Conservation (phyloP, 92 coral and sea anemone genomes). For the Zoanthus solanderi region DNA sequence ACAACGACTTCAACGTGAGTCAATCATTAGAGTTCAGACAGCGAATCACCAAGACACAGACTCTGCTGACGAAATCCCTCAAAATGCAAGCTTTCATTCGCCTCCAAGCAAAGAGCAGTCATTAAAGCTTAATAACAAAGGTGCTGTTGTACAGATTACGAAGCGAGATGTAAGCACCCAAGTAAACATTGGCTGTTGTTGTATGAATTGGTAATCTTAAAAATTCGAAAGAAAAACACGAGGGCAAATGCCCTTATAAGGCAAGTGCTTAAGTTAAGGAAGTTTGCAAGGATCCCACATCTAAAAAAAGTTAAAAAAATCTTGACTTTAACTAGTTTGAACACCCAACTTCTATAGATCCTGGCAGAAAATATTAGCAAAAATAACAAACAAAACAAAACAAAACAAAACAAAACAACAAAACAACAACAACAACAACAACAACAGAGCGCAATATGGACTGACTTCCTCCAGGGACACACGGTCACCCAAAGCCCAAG, state of each 20-base stretch:
- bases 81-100: background rate
- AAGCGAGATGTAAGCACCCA: background rate
- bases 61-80: background rate
- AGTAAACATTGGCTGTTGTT: slow-evolving; percentile 6
- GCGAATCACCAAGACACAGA: background rate
- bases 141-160: background rate
- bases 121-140: background rate
- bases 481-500: no score
- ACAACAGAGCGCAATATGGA: no score
- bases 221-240: background rate
- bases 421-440: no score
- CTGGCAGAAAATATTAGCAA: no score
- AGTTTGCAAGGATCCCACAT: no score
- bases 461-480: no score
- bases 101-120: background rate
- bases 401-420: no score
- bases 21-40: background rate
- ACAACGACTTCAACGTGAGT: slow-evolving; percentile 25
- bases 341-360: no score
- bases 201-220: background rate
- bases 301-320: no score
- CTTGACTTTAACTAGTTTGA: no score
- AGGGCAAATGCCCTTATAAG: background rate
- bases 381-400: no score
- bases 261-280: background rate